phyloP scores from a whole-genome alignment of 1,140 invertebrate genomes.

The Zaprionus tsacasi region DNA sequence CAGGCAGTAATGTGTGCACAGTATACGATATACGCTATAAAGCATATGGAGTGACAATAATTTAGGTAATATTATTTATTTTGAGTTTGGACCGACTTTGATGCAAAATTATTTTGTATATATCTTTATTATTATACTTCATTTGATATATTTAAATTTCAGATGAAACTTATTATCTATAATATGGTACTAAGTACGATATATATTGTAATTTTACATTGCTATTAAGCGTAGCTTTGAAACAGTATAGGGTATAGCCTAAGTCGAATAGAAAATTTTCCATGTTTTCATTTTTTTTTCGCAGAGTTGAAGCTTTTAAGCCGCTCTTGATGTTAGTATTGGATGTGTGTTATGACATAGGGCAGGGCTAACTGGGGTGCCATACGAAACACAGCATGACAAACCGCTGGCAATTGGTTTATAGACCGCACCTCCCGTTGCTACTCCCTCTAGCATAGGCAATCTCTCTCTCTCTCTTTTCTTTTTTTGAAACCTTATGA shows the following conservation, averaged over 20 bases:
- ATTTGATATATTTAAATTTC: no score
- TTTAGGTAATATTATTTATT: no score
- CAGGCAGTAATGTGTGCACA: background rate
- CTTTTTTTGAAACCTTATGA: conserved; percentile 29
- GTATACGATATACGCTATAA: no score
- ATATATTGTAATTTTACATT: no score
- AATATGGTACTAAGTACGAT: no score
- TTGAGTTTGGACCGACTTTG: no score
- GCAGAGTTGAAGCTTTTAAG: background rate
- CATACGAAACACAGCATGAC: background rate
- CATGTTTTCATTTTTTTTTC: background rate
- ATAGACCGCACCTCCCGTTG: background rate
- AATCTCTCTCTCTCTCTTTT: background rate
- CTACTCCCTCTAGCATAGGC: background rate
- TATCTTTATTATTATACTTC: no score
- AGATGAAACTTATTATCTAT: no score
- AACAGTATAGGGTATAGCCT: background rate
- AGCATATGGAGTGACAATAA: no score
- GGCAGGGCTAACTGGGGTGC: background rate
- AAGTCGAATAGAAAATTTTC: background rate
- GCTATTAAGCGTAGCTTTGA: no score
- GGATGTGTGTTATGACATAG: background rate
- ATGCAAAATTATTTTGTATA: no score
- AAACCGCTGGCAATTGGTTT: background rate
- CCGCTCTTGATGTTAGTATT: background rate